phyloP scores from a whole-genome alignment of 2,113 vertebrate genomes.

The Upupa epops region DNA sequence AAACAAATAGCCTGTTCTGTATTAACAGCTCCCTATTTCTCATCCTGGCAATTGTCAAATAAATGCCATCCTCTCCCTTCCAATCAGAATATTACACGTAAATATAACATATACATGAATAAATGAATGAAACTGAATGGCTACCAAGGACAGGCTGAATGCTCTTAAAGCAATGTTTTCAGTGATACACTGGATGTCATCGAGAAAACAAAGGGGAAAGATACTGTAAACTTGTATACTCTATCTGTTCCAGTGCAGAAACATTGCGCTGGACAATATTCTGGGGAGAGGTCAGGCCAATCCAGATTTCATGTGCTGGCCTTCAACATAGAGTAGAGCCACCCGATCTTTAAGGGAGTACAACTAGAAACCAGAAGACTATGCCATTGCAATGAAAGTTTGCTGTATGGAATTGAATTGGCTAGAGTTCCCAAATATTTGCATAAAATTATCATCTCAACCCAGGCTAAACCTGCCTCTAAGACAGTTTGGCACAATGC shows the following conservation, averaged over 20 bases:
- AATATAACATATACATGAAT: too few species aligned
- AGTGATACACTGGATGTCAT: background rate
- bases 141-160: background rate
- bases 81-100: constrained; percentile 31
- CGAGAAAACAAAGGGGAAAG: background rate
- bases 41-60: background rate
- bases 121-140: background rate
- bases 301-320: background rate
- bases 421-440: background rate
- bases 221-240: background rate
- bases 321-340: background rate
- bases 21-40: background rate
- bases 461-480: background rate
- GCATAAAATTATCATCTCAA: background rate
- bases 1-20: background rate
- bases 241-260: background rate
- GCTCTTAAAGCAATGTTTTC: background rate
- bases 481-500: background rate
- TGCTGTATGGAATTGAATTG: background rate
- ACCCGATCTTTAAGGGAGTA: background rate
- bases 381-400: background rate
- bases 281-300: background rate
- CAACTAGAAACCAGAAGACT: background rate
- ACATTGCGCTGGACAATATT: background rate
- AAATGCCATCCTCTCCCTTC: constrained; percentile 9